Evolutionary conservation across 2,797 vertebrate species (phyloP).

Genomic region (Rhabdophis nuchalis): DNA sequence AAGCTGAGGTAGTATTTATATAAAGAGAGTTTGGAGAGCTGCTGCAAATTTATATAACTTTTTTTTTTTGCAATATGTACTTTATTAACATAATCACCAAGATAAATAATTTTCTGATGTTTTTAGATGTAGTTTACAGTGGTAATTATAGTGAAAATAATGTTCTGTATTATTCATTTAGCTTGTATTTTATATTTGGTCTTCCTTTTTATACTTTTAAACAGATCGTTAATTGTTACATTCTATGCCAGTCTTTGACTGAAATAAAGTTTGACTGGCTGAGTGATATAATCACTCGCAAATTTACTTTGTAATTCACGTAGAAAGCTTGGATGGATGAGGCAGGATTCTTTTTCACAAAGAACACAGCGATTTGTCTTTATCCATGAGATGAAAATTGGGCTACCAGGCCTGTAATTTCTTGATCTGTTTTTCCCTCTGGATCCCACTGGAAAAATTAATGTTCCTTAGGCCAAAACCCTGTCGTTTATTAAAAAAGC

Average conservation of each 20-base stretch:
- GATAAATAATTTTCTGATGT: background rate
- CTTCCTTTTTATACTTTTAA: background rate
- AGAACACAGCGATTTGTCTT: background rate
- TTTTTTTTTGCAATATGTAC: background rate
- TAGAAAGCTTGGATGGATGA: background rate
- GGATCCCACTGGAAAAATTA: background rate
- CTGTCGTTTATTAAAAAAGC: background rate
- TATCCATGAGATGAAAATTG: background rate
- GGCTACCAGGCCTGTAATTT: background rate
- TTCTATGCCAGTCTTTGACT: background rate
- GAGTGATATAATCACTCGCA: background rate
- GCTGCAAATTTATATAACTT: background rate
- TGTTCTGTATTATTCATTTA: background rate
- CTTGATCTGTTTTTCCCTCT: background rate
- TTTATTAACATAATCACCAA: background rate
- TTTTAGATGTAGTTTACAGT: background rate
- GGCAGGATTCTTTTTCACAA: background rate
- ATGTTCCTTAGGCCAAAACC: background rate
- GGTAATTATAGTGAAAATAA: background rate
- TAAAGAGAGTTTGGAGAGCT: background rate
- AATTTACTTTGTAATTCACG: background rate
- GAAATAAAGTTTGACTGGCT: background rate
- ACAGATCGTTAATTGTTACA: background rate
- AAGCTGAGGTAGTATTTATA: background rate
- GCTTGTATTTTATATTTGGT: background rate